Percentiles rank a stretch among this genome's conserved stretches.
phyloP scores from a whole-genome alignment of 92 coral and sea anemone species.

The Porites lobata region DNA sequence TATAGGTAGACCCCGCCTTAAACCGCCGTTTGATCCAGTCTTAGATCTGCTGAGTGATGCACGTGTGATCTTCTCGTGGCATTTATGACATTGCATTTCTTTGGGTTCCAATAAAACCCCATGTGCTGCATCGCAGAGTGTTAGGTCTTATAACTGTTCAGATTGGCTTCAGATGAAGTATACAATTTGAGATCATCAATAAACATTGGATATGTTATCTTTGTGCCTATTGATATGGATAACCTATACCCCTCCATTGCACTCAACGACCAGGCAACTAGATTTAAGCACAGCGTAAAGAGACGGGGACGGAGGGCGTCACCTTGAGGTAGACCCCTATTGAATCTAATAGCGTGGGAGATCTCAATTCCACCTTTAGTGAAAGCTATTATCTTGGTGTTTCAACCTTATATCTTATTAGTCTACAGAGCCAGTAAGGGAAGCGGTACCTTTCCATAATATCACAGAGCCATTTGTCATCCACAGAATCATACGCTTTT shows the following conservation, averaged over 20 bases:
- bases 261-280: slow-evolving; percentile 46
- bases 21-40: slow-evolving; percentile 5
- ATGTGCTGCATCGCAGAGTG: slow-evolving; percentile 55
- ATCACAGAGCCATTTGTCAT: slow-evolving; percentile 5
- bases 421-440: slow-evolving; percentile 59
- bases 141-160: slow-evolving; percentile 20
- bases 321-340: slow-evolving; percentile 57
- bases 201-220: slow-evolving; percentile 60
- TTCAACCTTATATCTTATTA: slow-evolving; percentile 55
- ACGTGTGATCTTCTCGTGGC: slow-evolving; percentile 42
- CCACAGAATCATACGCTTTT: slow-evolving; percentile 62
- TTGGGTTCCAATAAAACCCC: slow-evolving; percentile 58
- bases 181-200: slow-evolving; percentile 31
- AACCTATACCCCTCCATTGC: slow-evolving; percentile 63
- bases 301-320: slow-evolving; percentile 54
- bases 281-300: background rate
- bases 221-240: slow-evolving; percentile 53
- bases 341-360: slow-evolving; percentile 45
- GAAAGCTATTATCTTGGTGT: slow-evolving; percentile 45
- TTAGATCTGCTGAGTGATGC: slow-evolving; percentile 24
- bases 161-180: slow-evolving; percentile 57
- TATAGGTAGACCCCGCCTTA: slow-evolving; percentile 12
- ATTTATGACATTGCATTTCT: slow-evolving; percentile 54
- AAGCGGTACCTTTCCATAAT: slow-evolving; percentile 52
- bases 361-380: slow-evolving; percentile 42